phyloP scores from a whole-genome alignment of 2,797 vertebrate genomes.

The Scomberomorus guttatus region DNA sequence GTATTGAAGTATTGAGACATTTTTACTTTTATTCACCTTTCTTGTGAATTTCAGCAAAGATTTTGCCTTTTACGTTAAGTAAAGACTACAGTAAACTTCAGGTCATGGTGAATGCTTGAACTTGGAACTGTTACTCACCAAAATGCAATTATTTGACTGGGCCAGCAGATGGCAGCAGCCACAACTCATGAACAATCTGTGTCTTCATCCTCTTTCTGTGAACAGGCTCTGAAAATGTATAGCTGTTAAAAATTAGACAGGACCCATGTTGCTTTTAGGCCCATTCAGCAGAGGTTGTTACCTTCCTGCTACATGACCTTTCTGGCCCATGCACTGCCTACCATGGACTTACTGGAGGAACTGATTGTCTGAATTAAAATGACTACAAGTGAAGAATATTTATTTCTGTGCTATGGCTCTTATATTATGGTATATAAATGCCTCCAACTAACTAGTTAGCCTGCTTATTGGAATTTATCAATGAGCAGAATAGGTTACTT shows the following conservation, averaged over 20 bases:
- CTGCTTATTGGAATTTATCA: neutral
- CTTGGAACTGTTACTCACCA: neutral
- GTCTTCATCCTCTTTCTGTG: neutral
- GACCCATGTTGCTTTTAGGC: neutral
- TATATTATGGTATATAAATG: neutral
- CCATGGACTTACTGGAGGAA: neutral
- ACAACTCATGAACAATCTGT: neutral
- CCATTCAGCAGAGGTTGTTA: neutral
- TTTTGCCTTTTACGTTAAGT: neutral
- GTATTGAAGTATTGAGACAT: neutral
- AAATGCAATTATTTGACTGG: neutral
- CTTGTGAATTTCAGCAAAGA: neutral
- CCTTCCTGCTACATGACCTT: too few species aligned
- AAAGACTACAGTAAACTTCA: neutral
- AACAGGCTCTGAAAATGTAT: neutral
- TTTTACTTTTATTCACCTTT: neutral
- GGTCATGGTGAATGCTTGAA: neutral
- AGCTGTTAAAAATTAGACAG: neutral
- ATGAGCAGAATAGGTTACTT: neutral
- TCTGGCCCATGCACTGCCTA: too few species aligned
- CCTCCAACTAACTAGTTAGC: too few species aligned
- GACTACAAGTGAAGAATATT: neutral
- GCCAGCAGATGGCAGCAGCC: constrained; percentile 67
- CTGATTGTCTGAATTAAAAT: neutral
- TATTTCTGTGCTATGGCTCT: neutral